phyloP scores from a whole-genome alignment of 64 coral and sea anemone genomes.

The Stylophora pistillata region DNA sequence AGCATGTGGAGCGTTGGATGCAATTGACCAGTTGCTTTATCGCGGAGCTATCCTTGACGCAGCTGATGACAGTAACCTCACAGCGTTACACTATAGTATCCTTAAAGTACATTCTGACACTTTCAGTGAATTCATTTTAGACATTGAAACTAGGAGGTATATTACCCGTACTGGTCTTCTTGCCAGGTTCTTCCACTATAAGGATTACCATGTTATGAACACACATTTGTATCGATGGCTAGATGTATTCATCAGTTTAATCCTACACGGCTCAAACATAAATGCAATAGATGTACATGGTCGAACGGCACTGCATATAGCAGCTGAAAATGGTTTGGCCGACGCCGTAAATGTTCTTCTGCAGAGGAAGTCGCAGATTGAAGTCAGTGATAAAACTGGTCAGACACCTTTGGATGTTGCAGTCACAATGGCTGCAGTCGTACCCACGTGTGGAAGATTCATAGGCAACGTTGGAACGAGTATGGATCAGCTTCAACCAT shows the following conservation, averaged over 20 bases:
- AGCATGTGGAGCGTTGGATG: conserved; percentile 1
- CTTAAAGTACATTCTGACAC: too few species aligned
- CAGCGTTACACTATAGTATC: not conserved
- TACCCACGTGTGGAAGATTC: too few species aligned
- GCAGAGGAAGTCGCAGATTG: not conserved
- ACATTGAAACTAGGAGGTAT: too few species aligned
- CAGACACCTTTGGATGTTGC: conserved; percentile 13
- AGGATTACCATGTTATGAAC: too few species aligned
- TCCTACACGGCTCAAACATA: not conserved
- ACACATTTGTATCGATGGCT: not conserved
- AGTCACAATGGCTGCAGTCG: not conserved
- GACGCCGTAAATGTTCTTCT: not conserved
- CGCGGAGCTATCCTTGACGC: conserved; percentile 29
- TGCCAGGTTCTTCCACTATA: too few species aligned
- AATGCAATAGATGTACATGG: not conserved
- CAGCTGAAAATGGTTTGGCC: conserved; percentile 3
- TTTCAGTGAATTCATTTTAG: too few species aligned
- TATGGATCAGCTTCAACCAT: not conserved
- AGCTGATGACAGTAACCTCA: conserved; percentile 4
- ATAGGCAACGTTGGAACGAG: too few species aligned
- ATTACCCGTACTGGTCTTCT: too few species aligned
- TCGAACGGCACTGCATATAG: conserved; percentile 17
- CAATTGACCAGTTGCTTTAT: not conserved
- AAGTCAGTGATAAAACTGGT: not conserved
- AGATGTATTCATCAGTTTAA: not conserved